Conservation (phyloP, 2,888 invertebrate genomes). For the Altica lythri region DNA sequence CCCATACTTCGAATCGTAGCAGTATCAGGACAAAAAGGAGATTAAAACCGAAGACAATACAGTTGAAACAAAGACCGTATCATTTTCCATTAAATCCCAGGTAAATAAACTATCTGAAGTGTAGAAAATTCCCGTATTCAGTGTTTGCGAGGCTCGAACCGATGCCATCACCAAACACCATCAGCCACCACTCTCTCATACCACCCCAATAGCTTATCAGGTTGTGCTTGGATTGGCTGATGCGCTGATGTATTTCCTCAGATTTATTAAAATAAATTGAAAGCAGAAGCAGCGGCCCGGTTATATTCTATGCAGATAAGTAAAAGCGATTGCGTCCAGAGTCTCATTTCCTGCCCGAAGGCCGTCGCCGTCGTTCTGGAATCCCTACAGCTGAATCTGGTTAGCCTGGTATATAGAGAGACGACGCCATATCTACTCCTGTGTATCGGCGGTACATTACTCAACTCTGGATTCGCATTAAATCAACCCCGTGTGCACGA, state of each 20-base stretch:
- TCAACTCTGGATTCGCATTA: slow-evolving; percentile 36
- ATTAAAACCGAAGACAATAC: no score
- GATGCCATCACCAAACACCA: slow-evolving; percentile 1
- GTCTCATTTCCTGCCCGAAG: slow-evolving; percentile 48
- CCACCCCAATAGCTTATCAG: slow-evolving; percentile 35
- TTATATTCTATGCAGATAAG: slow-evolving; percentile 52
- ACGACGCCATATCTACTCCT: slow-evolving; percentile 27
- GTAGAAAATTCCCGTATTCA: slow-evolving; percentile 9
- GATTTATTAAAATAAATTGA: slow-evolving; percentile 60
- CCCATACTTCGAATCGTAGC: no score
- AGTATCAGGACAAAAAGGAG: no score
- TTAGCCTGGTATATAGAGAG: slow-evolving; percentile 25
- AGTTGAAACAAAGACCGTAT: background rate
- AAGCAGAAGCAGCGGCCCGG: slow-evolving; percentile 50
- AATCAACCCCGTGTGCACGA: slow-evolving; percentile 33
- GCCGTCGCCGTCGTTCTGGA: slow-evolving; percentile 26
- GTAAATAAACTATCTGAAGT: slow-evolving; percentile 9
- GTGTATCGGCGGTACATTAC: slow-evolving; percentile 34
- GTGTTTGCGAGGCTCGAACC: background rate
- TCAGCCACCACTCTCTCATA: slow-evolving; percentile 1
- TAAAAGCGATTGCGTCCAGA: slow-evolving; percentile 49
- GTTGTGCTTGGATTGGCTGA: slow-evolving; percentile 54
- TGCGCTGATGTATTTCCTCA: slow-evolving; percentile 55
- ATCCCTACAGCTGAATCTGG: slow-evolving; percentile 28
- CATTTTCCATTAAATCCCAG: slow-evolving; percentile 3